A percentile compares a stretch with the other conserved stretches of the same genome.
phyloP scores from a whole-genome alignment of 2,888 invertebrate genomes.

The Dugesia japonica region DNA sequence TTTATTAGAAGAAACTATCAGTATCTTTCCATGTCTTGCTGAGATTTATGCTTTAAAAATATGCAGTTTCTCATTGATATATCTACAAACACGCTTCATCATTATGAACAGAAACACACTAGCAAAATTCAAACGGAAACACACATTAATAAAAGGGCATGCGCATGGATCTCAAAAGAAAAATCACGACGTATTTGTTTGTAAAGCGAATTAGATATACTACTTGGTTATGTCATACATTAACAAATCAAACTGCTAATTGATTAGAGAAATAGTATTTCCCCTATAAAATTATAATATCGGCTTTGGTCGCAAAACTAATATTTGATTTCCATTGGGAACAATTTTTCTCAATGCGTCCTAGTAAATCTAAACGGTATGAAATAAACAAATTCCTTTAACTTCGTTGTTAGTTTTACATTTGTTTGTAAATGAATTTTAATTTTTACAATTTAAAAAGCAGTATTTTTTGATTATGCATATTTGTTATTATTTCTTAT shows the following conservation, averaged over 20 bases:
- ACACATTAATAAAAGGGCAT: neutral
- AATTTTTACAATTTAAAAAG: no score
- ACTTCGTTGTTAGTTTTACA: no score
- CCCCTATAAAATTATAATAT: neutral
- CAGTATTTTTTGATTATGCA: no score
- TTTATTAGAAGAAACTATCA: neutral
- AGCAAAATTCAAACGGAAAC: neutral
- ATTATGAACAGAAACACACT: neutral
- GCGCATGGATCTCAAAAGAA: neutral
- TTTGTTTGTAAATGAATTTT: no score
- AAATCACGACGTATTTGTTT: neutral
- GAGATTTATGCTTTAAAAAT: neutral
- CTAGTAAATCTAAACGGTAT: neutral
- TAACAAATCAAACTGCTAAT: conserved; percentile 9
- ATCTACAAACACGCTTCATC: neutral
- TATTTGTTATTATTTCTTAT: no score
- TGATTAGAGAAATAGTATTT: conserved; percentile 3
- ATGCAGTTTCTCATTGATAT: conserved; percentile 8
- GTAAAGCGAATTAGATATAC: neutral
- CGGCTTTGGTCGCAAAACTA: conserved; percentile 12
- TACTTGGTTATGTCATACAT: neutral
- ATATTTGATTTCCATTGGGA: conserved; percentile 13
- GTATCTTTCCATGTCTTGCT: neutral
- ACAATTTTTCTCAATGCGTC: neutral
- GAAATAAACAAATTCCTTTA: no score